Conservation (phyloP, 1,140 invertebrate species). For the Drosophila suzukii region DNA sequence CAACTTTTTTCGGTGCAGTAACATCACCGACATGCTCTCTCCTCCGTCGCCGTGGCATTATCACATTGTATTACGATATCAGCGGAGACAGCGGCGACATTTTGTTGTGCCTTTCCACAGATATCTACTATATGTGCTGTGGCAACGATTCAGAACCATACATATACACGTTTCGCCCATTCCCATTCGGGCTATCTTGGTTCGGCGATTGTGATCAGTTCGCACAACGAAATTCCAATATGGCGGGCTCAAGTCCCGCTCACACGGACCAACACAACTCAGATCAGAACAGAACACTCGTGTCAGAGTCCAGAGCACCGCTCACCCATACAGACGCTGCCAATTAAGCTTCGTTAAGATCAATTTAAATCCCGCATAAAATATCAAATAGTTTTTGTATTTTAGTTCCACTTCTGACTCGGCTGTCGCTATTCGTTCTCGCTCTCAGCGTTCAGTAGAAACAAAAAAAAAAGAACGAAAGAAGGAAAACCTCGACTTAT, state of each 20-base stretch:
- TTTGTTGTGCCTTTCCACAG: constrained; percentile 49
- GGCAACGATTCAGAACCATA: constrained; percentile 4
- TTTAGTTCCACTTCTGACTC: constrained; percentile 72
- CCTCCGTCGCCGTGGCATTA: constrained; percentile 47
- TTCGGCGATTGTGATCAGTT: constrained; percentile 67
- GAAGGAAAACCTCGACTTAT: constrained; percentile 19
- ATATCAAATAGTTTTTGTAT: constrained; percentile 82
- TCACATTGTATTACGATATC: constrained; percentile 77
- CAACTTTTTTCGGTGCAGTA: constrained; percentile 27
- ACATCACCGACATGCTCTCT: constrained; percentile 33
- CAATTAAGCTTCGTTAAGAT: constrained; percentile 85
- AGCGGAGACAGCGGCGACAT: constrained; percentile 25
- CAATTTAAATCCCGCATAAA: constrained; percentile 85
- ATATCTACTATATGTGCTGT: constrained; percentile 6
- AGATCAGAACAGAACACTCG: constrained; percentile 20
- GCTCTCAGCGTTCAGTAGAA: constrained; percentile 34
- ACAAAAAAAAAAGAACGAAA: constrained; percentile 14
- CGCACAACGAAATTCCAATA: constrained; percentile 75
- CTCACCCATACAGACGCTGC: constrained; percentile 68
- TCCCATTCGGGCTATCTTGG: constrained; percentile 16
- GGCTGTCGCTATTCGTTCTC: constrained; percentile 56
- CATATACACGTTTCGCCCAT: constrained; percentile 1
- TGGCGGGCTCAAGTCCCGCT: constrained; percentile 55
- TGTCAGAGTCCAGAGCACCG: constrained; percentile 68
- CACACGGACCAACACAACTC: constrained; percentile 8